Conservation (phyloP, 1,140 invertebrate species). For the Phocides pigmalion region DNA sequence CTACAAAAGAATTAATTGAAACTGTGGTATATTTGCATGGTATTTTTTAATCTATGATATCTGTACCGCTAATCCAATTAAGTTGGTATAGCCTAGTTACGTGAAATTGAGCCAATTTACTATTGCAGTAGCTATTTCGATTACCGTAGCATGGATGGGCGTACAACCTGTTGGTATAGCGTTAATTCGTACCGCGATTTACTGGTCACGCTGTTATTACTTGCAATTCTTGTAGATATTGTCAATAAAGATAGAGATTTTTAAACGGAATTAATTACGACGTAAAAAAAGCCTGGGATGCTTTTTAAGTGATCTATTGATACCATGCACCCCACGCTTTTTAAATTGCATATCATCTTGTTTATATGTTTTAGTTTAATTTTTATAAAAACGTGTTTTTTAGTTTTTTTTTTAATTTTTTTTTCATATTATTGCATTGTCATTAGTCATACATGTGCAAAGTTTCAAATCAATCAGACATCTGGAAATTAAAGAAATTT, state of each 20-base stretch:
- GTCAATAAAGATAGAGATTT: slow-evolving; percentile 17
- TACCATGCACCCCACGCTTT: too few species aligned
- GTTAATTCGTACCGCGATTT: slow-evolving; percentile 24
- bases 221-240: background rate
- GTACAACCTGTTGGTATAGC: slow-evolving; percentile 31
- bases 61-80: slow-evolving; percentile 32
- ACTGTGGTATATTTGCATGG: slow-evolving; percentile 18
- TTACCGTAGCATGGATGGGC: slow-evolving; percentile 24
- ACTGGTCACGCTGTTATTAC: slow-evolving; percentile 23
- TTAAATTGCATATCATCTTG: too few species aligned
- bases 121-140: slow-evolving; percentile 20
- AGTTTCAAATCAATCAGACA: too few species aligned
- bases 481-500: too few species aligned
- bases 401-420: too few species aligned
- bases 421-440: too few species aligned
- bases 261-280: too few species aligned
- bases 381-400: too few species aligned
- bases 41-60: slow-evolving; percentile 18
- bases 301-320: too few species aligned
- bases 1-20: background rate
- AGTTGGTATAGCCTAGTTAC: slow-evolving; percentile 20
- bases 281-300: too few species aligned
- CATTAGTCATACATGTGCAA: too few species aligned
- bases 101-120: slow-evolving; percentile 30
- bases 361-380: too few species aligned